Base-by-base conservation (phyloP, 2,888 invertebrate genomes). In the Apodemia duryi region DNA sequence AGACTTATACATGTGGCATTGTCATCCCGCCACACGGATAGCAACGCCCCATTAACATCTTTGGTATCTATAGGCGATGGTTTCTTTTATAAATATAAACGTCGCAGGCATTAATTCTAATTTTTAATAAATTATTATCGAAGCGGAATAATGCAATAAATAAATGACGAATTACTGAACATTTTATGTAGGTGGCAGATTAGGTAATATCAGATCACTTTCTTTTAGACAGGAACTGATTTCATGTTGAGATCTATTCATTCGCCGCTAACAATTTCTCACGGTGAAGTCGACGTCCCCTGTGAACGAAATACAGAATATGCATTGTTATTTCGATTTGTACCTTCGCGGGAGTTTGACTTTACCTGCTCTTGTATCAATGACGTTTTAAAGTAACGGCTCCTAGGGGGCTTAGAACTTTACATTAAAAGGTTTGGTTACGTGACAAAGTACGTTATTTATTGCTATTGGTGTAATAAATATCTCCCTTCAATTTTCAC, bases 231-330 rank as follows among this genome's bases (percentile, higher is more conserved):
- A 76, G 75, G 76, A 77, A 70, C 63, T 67, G 67, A 68, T 68
- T 68, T 70, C 67, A 46, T 64, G 65, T 67, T 63, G 68, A 49
- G 51, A 65, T 63, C 63, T 49, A 69, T 67, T 78, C 76, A 79
- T 79, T 80, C 78, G 77, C 75, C 75, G 82, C 79, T 83, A 82
- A 81, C 78, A 78, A 81, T 79, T 80, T 83, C 77, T 76, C 77
- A 78, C 77, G 76, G 70, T 69, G 70, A 63, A 68, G 71, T 63
- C 66, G 61, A 38, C 65, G 73, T 68, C 70, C 71, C 70, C 74
- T 72, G 67, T 72, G 74, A 76, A 72, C 71, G 73, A 75, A 77
- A 74, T 72, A 68, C 69, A 67, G 66, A 75, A 71, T 71, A 70
- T 70, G 67, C 70, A 77, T 81, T 79, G 76, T 79, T 75, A 71